These are phyloP conservation scores for Andricus grossulariae DNA, from an alignment of 1,140 invertebrate genomes.

Conservation along the genomic window DNA sequence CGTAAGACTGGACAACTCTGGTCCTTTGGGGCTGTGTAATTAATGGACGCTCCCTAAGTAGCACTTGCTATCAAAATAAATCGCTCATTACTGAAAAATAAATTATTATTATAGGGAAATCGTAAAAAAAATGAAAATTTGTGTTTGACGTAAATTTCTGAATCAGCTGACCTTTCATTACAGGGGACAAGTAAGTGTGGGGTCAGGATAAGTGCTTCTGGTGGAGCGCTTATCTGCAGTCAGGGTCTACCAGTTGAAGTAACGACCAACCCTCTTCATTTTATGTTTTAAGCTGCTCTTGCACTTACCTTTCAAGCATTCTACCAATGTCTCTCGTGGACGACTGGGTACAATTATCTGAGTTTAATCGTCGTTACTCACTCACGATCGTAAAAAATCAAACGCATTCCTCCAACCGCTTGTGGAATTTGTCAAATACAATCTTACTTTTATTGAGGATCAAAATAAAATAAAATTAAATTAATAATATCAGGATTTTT, in stretches of 20 bases:
- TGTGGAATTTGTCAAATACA: too few species aligned
- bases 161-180: conserved; percentile 3
- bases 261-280: conserved; percentile 39
- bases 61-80: too few species aligned
- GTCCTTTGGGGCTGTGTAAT: too few species aligned
- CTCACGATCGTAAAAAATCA: not conserved
- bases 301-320: conserved; percentile 15
- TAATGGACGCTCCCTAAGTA: too few species aligned
- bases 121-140: not conserved
- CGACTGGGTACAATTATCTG: not conserved
- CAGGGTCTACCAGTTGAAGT: conserved; percentile 42
- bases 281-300: conserved; percentile 22
- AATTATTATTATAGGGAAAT: too few species aligned
- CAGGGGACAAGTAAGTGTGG: not conserved
- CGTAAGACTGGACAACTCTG: too few species aligned
- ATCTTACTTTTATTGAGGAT: too few species aligned
- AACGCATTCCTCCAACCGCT: not conserved
- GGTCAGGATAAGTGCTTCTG: conserved; percentile 37
- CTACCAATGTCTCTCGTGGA: not conserved
- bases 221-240: conserved; percentile 45
- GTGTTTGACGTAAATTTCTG: not conserved
- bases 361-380: not conserved
- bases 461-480: too few species aligned
- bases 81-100: too few species aligned
- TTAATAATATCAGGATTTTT: too few species aligned